Percentiles rank a stretch among this genome's conserved stretches.
Conservation (phyloP, 2,113 vertebrate species). For the Nothobranchius kuhntae region DNA sequence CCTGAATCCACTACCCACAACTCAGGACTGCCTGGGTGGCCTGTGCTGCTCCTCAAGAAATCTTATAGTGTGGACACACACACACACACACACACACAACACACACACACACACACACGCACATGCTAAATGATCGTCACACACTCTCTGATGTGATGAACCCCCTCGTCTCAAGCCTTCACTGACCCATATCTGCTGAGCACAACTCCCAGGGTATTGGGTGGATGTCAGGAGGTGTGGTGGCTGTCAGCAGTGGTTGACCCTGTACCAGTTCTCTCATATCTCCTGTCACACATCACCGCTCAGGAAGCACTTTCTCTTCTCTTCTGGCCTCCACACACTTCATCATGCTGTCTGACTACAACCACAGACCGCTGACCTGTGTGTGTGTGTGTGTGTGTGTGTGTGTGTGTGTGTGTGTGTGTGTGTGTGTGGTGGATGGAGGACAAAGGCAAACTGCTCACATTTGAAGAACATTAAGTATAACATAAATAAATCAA, state of each 20-base stretch:
- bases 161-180: slow-evolving; percentile 54
- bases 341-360: slow-evolving; percentile 67
- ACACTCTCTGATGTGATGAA: slow-evolving; percentile 53
- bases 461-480: neutral
- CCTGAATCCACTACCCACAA: slow-evolving; percentile 39
- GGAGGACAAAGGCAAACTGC: too few relatives aligned
- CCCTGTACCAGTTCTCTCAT: slow-evolving; percentile 71
- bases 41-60: slow-evolving; percentile 34
- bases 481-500: neutral
- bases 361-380: slow-evolving; percentile 43
- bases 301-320: slow-evolving; percentile 71
- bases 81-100: slow-evolving; percentile 4
- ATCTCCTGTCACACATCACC: slow-evolving; percentile 77
- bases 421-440: neutral
- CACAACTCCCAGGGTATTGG: slow-evolving; percentile 57
- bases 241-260: slow-evolving; percentile 72
- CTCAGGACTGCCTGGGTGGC: slow-evolving; percentile 77
- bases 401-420: neutral
- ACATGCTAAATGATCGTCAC: slow-evolving; percentile 25
- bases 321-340: slow-evolving; percentile 64
- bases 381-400: neutral
- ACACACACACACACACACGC: slow-evolving; percentile 9
- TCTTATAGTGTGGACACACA: slow-evolving; percentile 38
- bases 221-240: slow-evolving; percentile 72
- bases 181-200: slow-evolving; percentile 71